These are phyloP conservation scores for Helleia helle DNA, from an alignment of 2,888 invertebrate genomes.

Conservation along the genomic window DNA sequence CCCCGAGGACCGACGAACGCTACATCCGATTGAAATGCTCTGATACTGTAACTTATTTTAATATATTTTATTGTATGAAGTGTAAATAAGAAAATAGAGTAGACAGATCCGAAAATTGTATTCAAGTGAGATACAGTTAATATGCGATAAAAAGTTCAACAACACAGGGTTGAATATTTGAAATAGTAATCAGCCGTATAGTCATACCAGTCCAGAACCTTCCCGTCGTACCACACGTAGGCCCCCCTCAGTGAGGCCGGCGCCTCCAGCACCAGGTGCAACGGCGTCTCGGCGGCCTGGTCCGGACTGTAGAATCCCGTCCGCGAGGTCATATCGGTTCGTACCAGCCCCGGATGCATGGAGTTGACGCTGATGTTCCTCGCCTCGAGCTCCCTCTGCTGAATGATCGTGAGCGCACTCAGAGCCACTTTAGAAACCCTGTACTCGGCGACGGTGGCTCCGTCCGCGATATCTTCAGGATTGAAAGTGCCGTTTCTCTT, in stretches of 20 bases:
- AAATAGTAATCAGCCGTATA: conserved; percentile 42
- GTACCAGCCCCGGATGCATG: conserved; percentile 83
- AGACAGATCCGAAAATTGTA: too few species aligned
- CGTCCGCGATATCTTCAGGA: conserved; percentile 26
- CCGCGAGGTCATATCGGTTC: conserved; percentile 82
- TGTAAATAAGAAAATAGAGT: too few species aligned
- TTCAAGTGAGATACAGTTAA: too few species aligned
- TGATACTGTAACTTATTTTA: too few species aligned
- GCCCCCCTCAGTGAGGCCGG: conserved; percentile 63
- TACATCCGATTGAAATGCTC: too few species aligned
- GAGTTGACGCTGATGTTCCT: conserved; percentile 75
- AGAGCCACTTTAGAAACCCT: conserved; percentile 81
- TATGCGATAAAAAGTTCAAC: background rate
- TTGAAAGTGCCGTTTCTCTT: conserved; percentile 37
- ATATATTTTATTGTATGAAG: too few species aligned
- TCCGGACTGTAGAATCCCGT: conserved; percentile 73
- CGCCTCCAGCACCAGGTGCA: conserved; percentile 68
- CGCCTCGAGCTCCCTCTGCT: conserved; percentile 73
- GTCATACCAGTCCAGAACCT: conserved; percentile 72
- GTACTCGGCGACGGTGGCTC: conserved; percentile 70
- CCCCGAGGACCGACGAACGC: too few species aligned
- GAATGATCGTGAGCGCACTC: conserved; percentile 77
- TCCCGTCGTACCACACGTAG: conserved; percentile 77
- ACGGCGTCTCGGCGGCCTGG: conserved; percentile 69
- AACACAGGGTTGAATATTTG: conserved; percentile 21